Evolutionary conservation across 2,888 invertebrate species (phyloP).

Genomic region (Cantharis rufa): DNA sequence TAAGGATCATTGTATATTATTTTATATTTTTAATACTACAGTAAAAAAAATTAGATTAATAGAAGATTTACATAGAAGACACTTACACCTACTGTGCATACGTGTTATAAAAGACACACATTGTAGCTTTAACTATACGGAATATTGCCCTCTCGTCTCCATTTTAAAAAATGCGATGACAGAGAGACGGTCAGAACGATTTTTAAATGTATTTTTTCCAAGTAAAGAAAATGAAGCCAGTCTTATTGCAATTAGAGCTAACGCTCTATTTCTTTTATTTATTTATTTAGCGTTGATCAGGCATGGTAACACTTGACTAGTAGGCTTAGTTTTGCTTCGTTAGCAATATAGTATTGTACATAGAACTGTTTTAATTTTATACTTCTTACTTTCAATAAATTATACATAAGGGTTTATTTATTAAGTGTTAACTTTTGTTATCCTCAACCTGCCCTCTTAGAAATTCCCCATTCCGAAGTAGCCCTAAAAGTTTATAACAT

Average conservation of each 20-base stretch:
- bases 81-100: background rate
- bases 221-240: background rate
- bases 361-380: background rate
- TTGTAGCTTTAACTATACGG: background rate
- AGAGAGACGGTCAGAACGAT: background rate
- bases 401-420: background rate
- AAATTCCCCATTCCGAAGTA: background rate
- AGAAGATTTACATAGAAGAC: background rate
- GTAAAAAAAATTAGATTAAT: background rate
- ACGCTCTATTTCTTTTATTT: background rate
- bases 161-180: background rate
- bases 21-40: background rate
- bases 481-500: too few species aligned
- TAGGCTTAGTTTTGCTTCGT: background rate
- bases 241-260: background rate
- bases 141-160: background rate
- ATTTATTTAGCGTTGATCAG: background rate
- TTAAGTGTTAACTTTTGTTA: background rate
- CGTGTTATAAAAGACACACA: background rate
- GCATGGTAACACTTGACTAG: background rate
- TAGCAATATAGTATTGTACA: background rate
- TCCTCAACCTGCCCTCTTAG: background rate
- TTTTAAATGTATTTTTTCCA: background rate
- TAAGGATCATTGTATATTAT: background rate
- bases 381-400: background rate